Evolutionary conservation across 2,888 invertebrate species (phyloP), one percentile per base, ranked within the genome.

Genomic region (Epistrophe eligans): DNA sequence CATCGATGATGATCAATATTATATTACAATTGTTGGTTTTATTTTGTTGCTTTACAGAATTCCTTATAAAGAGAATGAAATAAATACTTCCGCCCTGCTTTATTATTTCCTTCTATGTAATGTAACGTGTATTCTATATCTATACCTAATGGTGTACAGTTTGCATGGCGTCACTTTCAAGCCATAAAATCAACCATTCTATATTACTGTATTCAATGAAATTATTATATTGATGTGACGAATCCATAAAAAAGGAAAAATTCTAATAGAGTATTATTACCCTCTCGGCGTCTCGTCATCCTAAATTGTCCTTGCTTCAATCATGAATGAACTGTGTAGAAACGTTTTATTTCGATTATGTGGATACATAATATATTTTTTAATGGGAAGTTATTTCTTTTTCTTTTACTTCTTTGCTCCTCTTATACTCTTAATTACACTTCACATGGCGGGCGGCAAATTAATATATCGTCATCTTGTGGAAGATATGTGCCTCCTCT

Each of bases 181-280:
- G 71, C 73, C 77, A 77, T 82, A 77, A 85, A 84, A 84, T 32
- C 60, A 76, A 28, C 77, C 77, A 73, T 67, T 81, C 62, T 43
- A 73, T 43, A 73, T 58, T 71, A 58, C 57, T 43, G n/a, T 64
- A 62, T 79, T 82, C 74, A 82, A 79, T 71, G 70, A 64, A 71
- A 82, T 81, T 82, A 77, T 82, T 82, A 74, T 79, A 82, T 77
- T 82, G 85, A 77, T 74, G 85, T 82, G 82, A 82, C 70, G 60
- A 74, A 82, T 71, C 77, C 77, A 82, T 74, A 87, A 82, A 74
- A 77, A 70, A 17, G n/a, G 11, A 58, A 79, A 24, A 28, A 57
- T 66, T 55, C 55, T 77, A 81, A 77, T 72, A 73, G 77, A 85
- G 77, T 81, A 55, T 85, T 81, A 81, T 77, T 70, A 50, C 66